Base-by-base conservation (phyloP, 2,113 vertebrate genomes). In the Ceratotherium simum region DNA sequence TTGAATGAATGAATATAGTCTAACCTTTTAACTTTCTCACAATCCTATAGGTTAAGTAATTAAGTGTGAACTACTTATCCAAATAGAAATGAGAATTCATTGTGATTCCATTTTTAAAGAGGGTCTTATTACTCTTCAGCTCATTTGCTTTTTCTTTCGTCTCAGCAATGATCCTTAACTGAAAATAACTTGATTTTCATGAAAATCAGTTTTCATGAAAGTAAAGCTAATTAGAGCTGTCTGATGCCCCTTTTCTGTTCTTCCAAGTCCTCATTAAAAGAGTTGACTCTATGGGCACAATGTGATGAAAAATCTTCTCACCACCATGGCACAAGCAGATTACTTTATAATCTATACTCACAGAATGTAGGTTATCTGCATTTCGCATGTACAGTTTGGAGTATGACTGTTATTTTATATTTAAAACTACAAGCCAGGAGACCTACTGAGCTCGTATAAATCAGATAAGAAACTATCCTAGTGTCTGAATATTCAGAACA, bases 81-180 rank as follows among this genome's bases (percentile, higher is more conserved):
- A 95, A 87, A 80, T 58, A 92, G 73, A 95, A 97, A 80, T 85
- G 76, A 85, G 27, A 97, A 92, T 96, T 76, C 78, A 94, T 89
- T 93, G 91, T 81, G 58, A 95, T 56, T 79, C 25, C 70, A 48
- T 80, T 94, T 96, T 95, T 88, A 76, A 90, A 97, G 39, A 89
- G 46, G 23, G 2, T 36, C 36, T 92, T 87, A 81, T 39, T 80
- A 58, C 8, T 84, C 14, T 72, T 75, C 13, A 83, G 54, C 54
- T 96, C 75, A 76, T 96, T 97, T 91, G 84, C 11, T 65, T 96
- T 97, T 93, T 96, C 73, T 96, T 95, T 79, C 72, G 18, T 88
- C 33, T 91, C 56, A 96, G 51, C 36, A 89, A 81, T 96, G 78
- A 86, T 86, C 78, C 79, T 91, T 96, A 86, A 58, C 51, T 93